phyloP scores from a whole-genome alignment of 2,888 invertebrate species.

The Drosophila nigritarsus region DNA sequence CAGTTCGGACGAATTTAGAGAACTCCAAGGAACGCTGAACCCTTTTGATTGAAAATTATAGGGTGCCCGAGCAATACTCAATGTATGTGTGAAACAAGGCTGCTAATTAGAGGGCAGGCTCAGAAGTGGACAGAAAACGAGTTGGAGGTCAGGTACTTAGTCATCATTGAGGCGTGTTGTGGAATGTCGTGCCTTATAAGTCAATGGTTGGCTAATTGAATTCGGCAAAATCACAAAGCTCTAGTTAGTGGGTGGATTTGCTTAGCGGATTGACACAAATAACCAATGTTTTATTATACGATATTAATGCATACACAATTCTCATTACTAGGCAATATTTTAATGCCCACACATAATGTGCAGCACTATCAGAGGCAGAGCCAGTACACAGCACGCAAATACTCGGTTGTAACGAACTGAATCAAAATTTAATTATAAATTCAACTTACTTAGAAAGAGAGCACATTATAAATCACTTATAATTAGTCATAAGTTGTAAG shows the following conservation, averaged over 20 bases:
- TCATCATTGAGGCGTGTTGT: constrained; percentile 49
- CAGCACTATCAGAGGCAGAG: constrained; percentile 85
- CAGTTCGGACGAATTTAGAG: constrained; percentile 35
- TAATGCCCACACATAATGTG: constrained; percentile 84
- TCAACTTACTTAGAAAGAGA: constrained; percentile 43
- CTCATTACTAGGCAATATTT: constrained; percentile 81
- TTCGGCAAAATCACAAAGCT: constrained; percentile 57
- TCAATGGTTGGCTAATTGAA: constrained; percentile 65
- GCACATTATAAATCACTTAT: constrained; percentile 46
- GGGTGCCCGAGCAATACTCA: constrained; percentile 64
- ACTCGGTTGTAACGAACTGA: constrained; percentile 83
- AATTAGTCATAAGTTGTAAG: constrained; percentile 78
- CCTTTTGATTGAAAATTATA: constrained; percentile 78
- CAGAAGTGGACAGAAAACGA: not conserved
- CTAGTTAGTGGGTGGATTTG: constrained; percentile 44
- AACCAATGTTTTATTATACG: constrained; percentile 31
- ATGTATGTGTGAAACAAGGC: constrained; percentile 74
- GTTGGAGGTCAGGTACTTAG: constrained; percentile 27
- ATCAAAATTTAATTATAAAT: constrained; percentile 53
- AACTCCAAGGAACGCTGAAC: constrained; percentile 30
- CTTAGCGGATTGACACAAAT: constrained; percentile 30
- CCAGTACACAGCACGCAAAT: constrained; percentile 84
- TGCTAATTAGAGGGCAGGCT: constrained; percentile 65
- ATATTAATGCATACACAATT: constrained; percentile 69
- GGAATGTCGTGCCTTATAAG: constrained; percentile 64